Percentiles rank a stretch among this genome's conserved stretches.
phyloP scores from a whole-genome alignment of 2,113 vertebrate species.

The Acanthisitta chloris region DNA sequence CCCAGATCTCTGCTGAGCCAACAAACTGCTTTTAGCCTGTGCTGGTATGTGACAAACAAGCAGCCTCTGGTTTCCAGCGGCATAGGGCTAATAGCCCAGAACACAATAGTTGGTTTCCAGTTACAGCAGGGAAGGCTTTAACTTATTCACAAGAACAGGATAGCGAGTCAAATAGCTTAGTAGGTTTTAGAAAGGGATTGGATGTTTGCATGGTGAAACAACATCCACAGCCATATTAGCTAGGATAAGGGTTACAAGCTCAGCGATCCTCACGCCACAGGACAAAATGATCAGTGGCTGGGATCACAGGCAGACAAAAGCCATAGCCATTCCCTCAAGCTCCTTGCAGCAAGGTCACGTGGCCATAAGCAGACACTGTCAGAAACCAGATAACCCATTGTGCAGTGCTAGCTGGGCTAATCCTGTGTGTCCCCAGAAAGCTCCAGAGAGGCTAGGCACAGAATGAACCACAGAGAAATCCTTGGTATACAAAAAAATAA shows the following conservation, averaged over 20 bases:
- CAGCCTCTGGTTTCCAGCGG: conserved; percentile 22
- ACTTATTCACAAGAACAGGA: conserved; percentile 63
- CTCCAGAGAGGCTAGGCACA: background rate
- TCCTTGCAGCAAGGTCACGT: conserved; percentile 32
- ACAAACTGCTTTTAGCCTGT: conserved; percentile 19
- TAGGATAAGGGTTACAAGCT: conserved; percentile 51
- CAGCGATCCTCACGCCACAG: background rate
- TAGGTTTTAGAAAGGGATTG: conserved; percentile 55
- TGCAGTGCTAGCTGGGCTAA: conserved; percentile 34
- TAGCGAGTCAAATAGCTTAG: conserved; percentile 38
- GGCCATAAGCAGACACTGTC: conserved; percentile 6
- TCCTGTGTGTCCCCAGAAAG: background rate
- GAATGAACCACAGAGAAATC: background rate
- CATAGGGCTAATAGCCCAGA: background rate
- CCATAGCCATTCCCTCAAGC: background rate
- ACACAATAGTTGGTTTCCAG: conserved; percentile 55
- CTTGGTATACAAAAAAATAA: conserved; percentile 33
- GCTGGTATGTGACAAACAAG: conserved; percentile 39
- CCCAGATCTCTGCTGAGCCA: conserved; percentile 49
- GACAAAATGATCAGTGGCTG: conserved; percentile 44
- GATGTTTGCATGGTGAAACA: conserved; percentile 52
- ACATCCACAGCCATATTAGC: conserved; percentile 23
- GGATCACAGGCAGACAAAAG: conserved; percentile 59
- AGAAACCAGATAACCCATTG: conserved; percentile 43
- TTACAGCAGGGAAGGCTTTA: conserved; percentile 57